Base-by-base conservation (phyloP, 2,113 vertebrate species). In the Vireo altiloquus region DNA sequence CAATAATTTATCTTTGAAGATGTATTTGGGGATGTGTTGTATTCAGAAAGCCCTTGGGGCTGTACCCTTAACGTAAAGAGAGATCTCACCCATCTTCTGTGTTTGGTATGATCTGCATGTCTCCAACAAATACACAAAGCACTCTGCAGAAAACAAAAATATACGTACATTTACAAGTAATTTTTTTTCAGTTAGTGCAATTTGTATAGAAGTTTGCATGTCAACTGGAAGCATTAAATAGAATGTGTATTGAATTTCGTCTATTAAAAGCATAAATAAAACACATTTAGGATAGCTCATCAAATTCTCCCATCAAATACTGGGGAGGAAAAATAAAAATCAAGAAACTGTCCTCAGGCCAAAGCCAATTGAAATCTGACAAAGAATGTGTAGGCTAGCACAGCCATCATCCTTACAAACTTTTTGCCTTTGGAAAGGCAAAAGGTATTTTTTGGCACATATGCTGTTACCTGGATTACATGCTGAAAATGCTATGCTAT, bases 101-200 rank as follows among this genome's bases (percentile, higher is more conserved):
- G 42, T 95, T 87, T 4, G 89, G 87, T 20, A 96, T 88, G 30
- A 95, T 44, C 39, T 97, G 92, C 49, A 92, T 93, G n/a, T 99
- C 98, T 88, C 99, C 99, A 84, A 99, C 81, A 84, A 97, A 98
- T 89, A 99, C 79, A 52, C 98, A 98, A 59, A 99, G 95, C 65
- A 99, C 83, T 92, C 99, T 99, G 94, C 25, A 93, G 68, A 80
- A 84, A 82, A 86, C 33, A 93, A 80, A 70, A 87, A 63, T 14
- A 50, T 20, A 27, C 14, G 35, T 7, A 13, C 5, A 30, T 42
- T 63, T 85, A 61, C 21, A 82, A 68, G 13, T 68, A 4, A 13
- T 31, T 42, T 47, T 42, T 68, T 46, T 54, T 14, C 11, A 65
- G 9, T 83, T 65, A 77, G 12, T 70, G 31, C 7, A 9, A 61